A percentile compares a stretch with the other conserved stretches of the same genome.
Evolutionary conservation across 2,888 invertebrate genomes (phyloP).

Genomic region (Omphaloscelis lunosa): DNA sequence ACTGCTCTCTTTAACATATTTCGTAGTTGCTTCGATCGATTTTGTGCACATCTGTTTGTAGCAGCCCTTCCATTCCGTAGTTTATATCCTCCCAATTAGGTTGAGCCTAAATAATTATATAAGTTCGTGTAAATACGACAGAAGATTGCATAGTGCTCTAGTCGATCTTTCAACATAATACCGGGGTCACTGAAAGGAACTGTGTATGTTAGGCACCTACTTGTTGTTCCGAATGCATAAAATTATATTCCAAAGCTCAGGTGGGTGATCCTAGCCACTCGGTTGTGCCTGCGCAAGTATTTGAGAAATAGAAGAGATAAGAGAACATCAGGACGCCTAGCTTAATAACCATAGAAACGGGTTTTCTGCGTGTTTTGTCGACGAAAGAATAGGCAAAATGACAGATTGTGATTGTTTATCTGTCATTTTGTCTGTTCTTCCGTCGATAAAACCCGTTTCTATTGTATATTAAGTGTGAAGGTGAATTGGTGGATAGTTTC

Average conservation of each 20-base stretch:
- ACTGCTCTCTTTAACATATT: not conserved
- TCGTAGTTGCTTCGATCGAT: not conserved
- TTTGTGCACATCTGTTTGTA: not conserved
- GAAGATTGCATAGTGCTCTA: not conserved
- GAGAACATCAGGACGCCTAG: too few relatives aligned
- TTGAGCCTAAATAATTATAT: too few relatives aligned
- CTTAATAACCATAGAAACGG: too few relatives aligned
- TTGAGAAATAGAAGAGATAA: not conserved
- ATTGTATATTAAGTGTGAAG: too few relatives aligned
- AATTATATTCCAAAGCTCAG: not conserved
- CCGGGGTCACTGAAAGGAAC: not conserved
- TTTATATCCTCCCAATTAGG: not conserved
- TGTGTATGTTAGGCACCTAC: not conserved
- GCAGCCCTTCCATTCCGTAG: not conserved
- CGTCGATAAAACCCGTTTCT: too few relatives aligned
- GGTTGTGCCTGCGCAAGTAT: not conserved
- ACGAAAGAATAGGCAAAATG: too few relatives aligned
- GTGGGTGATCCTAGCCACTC: not conserved
- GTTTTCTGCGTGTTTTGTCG: too few relatives aligned
- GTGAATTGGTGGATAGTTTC: not conserved
- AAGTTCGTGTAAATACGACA: not conserved
- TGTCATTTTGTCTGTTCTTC: too few relatives aligned
- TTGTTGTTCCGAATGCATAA: not conserved
- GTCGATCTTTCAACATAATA: not conserved
- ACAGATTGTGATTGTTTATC: too few relatives aligned